phyloP scores from a whole-genome alignment of 2,888 invertebrate species.

The Parascotia fuliginaria region DNA sequence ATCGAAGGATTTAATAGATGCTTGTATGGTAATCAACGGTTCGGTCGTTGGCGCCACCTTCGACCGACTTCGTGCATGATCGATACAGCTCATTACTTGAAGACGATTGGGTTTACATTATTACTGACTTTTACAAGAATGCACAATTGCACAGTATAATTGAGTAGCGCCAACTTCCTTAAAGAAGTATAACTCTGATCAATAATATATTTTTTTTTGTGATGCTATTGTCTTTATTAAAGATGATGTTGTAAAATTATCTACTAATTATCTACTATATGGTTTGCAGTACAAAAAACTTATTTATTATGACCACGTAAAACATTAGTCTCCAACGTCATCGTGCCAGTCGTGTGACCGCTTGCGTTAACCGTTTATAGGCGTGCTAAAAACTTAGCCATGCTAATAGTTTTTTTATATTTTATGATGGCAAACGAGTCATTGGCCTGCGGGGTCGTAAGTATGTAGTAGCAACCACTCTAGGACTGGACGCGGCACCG shows the following conservation, averaged over 20 bases:
- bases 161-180: not conserved
- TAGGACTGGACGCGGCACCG: too few relatives aligned
- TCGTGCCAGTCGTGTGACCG: too few relatives aligned
- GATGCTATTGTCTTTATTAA: not conserved
- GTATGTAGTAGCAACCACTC: too few relatives aligned
- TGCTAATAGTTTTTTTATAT: too few relatives aligned
- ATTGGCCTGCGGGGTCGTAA: too few relatives aligned
- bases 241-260: not conserved
- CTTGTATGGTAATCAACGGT: slow-evolving; percentile 47
- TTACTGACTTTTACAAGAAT: slow-evolving; percentile 29
- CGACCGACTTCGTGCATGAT: slow-evolving; percentile 48
- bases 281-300: too few relatives aligned
- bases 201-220: not conserved
- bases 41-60: slow-evolving; percentile 56
- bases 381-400: too few relatives aligned
- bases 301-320: too few relatives aligned
- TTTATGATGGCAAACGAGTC: too few relatives aligned
- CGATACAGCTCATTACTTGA: slow-evolving; percentile 37
- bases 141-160: not conserved
- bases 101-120: not conserved
- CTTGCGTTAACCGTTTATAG: too few relatives aligned
- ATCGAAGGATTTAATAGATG: slow-evolving; percentile 43
- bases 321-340: too few relatives aligned
- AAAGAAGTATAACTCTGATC: not conserved
- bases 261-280: too few relatives aligned